These are phyloP conservation scores for Hesperia comma DNA, from an alignment of 2,888 invertebrate species.

Conservation along the genomic window DNA sequence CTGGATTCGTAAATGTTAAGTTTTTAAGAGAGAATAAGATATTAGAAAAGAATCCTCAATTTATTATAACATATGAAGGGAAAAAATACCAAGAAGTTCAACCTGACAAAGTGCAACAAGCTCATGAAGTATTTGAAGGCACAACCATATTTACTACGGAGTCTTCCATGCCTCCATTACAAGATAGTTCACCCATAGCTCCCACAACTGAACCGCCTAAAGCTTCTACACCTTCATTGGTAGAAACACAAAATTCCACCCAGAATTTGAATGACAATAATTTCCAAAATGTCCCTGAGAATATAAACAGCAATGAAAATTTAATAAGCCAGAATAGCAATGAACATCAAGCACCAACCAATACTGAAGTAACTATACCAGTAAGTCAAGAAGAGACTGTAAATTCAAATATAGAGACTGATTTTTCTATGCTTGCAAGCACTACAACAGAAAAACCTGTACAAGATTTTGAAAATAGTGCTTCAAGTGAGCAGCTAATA, in stretches of 20 bases:
- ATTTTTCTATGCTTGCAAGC: slow-evolving; percentile 11
- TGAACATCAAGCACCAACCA: not conserved
- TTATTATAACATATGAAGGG: slow-evolving; percentile 59
- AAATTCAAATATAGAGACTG: slow-evolving; percentile 9
- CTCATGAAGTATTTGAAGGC: slow-evolving; percentile 86
- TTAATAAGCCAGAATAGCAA: slow-evolving; percentile 9
- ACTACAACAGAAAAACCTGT: slow-evolving; percentile 18
- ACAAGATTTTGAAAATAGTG: slow-evolving; percentile 39
- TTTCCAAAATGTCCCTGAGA: slow-evolving; percentile 8
- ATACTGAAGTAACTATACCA: not conserved
- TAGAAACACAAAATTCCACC: slow-evolving; percentile 10
- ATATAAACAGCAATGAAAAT: slow-evolving; percentile 5
- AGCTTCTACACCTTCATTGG: slow-evolving; percentile 1
- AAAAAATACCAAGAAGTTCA: slow-evolving; percentile 52
- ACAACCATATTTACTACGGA: slow-evolving; percentile 84
- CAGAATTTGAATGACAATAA: slow-evolving; percentile 20
- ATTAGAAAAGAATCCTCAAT: slow-evolving; percentile 61
- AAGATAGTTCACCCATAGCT: slow-evolving; percentile 46
- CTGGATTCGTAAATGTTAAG: slow-evolving; percentile 86
- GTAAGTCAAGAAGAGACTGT: slow-evolving; percentile 16
- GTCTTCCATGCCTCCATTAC: slow-evolving; percentile 44
- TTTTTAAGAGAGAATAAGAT: slow-evolving; percentile 86
- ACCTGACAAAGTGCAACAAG: slow-evolving; percentile 71
- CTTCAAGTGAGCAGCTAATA: slow-evolving; percentile 19
- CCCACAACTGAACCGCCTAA: slow-evolving; percentile 39